Conservation (phyloP, 1,140 invertebrate genomes). For the Charaxes varanes region DNA sequence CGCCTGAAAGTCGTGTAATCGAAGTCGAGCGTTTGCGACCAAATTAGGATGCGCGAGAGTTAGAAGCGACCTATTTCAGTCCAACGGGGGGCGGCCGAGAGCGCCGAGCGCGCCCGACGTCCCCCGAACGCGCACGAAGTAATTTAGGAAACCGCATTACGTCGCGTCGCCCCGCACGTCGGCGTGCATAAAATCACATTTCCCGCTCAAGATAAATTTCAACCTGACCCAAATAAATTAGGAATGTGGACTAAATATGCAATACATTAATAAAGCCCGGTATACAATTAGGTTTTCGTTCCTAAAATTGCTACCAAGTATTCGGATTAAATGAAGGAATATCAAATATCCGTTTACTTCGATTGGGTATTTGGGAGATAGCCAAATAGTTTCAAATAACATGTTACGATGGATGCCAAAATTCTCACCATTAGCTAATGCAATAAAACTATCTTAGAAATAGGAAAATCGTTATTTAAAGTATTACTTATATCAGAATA, state of each 20-base stretch:
- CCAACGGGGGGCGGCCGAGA: constrained; percentile 37
- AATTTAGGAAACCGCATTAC: constrained; percentile 35
- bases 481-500: too few species aligned
- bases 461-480: too few species aligned
- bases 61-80: constrained; percentile 57
- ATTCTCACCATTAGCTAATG: too few species aligned
- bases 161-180: constrained; percentile 1
- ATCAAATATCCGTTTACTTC: constrained; percentile 48
- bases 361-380: constrained; percentile 12
- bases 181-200: constrained; percentile 14
- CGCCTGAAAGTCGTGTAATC: constrained; percentile 43
- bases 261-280: neutral
- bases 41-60: constrained; percentile 61
- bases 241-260: neutral
- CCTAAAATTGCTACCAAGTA: neutral
- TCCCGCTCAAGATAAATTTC: constrained; percentile 2
- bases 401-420: constrained; percentile 2
- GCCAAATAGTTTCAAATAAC: constrained; percentile 18
- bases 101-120: constrained; percentile 25
- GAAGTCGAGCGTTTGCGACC: constrained; percentile 41
- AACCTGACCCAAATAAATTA: constrained; percentile 4
- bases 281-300: neutral
- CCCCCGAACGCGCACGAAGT: constrained; percentile 24
- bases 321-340: constrained; percentile 13
- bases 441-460: too few species aligned